phyloP scores from a whole-genome alignment of 2,888 invertebrate genomes.

The Drosophila neonasuta region DNA sequence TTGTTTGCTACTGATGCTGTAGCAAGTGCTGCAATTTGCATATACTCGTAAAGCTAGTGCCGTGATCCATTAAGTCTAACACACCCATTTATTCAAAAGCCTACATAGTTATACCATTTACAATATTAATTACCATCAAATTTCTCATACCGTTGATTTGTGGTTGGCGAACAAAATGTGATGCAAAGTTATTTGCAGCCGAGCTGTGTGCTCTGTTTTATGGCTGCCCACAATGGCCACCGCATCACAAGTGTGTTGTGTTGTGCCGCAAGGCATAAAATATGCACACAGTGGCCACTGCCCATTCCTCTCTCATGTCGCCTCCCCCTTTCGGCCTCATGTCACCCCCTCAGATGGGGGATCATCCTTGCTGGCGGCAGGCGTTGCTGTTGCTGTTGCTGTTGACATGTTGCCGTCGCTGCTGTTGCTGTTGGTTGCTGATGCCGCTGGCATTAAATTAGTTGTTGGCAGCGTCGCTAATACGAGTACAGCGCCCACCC shows the following conservation, averaged over 20 bases:
- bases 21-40: constrained; percentile 34
- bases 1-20: constrained; percentile 1
- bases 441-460: constrained; percentile 74
- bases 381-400: constrained; percentile 73
- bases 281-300: constrained; percentile 51
- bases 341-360: constrained; percentile 23
- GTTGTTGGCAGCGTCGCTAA: constrained; percentile 75
- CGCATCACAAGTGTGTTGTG: constrained; percentile 18
- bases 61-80: constrained; percentile 62
- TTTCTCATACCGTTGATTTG: constrained; percentile 76
- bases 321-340: not conserved
- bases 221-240: constrained; percentile 53
- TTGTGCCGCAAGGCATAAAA: constrained; percentile 59
- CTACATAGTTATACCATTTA: constrained; percentile 65
- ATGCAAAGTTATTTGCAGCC: constrained; percentile 66
- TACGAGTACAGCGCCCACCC: constrained; percentile 63
- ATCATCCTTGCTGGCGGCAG: constrained; percentile 61
- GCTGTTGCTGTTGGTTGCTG: constrained; percentile 48
- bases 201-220: constrained; percentile 21
- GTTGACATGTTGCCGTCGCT: constrained; percentile 73
- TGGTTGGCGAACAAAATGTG: constrained; percentile 60
- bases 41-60: constrained; percentile 36
- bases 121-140: constrained; percentile 75
- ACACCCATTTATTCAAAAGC: constrained; percentile 60
- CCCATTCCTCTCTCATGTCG: not conserved